Percentiles rank a stretch among this genome's conserved stretches.
Evolutionary conservation across 2,888 invertebrate species (phyloP).

Genomic region (Kryphioiulus occultus): DNA sequence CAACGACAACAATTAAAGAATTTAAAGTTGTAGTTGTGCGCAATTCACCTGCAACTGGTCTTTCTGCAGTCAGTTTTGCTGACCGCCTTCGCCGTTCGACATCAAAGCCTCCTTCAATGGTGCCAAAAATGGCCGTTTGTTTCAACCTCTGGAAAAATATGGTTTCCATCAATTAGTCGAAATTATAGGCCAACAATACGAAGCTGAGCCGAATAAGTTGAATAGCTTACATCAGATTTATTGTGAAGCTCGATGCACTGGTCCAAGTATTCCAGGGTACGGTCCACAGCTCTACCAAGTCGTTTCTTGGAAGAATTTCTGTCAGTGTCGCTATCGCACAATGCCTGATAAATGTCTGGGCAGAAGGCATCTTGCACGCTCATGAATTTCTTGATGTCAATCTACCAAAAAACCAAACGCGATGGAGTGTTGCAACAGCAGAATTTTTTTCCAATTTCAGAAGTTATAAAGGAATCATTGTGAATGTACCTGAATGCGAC

Average conservation of each 20-base stretch:
- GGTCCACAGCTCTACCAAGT: slow-evolving; percentile 73
- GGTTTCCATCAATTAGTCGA: no score
- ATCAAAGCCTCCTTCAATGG: slow-evolving; percentile 78
- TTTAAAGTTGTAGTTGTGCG: background rate
- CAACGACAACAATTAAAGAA: no score
- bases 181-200: no score
- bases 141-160: slow-evolving; percentile 63
- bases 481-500: slow-evolving; percentile 71
- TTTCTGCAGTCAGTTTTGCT: slow-evolving; percentile 69
- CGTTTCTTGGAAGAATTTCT: slow-evolving; percentile 74
- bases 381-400: slow-evolving; percentile 69
- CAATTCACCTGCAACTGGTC: slow-evolving; percentile 61
- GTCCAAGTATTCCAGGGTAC: slow-evolving; percentile 73
- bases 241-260: slow-evolving; percentile 73
- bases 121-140: slow-evolving; percentile 69
- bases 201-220: background rate
- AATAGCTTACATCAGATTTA: slow-evolving; percentile 65
- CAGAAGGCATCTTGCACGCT: slow-evolving; percentile 76
- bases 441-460: background rate
- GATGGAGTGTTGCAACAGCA: background rate
- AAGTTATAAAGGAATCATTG: background rate
- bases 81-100: slow-evolving; percentile 71
- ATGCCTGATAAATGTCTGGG: slow-evolving; percentile 81
- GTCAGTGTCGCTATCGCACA: slow-evolving; percentile 81
- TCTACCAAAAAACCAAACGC: slow-evolving; percentile 62